These are phyloP conservation scores for Psilanteris sp. DNA, from an alignment of 1,140 invertebrate species.

Conservation along the genomic window DNA sequence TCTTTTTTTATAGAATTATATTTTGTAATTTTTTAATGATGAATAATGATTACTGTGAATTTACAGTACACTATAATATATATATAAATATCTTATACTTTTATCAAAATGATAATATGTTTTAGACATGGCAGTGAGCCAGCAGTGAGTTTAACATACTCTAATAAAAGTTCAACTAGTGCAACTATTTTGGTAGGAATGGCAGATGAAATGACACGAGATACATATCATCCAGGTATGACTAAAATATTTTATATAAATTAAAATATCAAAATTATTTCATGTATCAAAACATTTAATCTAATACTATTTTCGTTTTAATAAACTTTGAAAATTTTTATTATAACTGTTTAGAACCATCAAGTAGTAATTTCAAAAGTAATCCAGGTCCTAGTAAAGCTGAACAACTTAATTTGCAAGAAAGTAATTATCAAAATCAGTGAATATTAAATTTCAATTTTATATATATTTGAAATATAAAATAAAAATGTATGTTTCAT, in stretches of 20 bases:
- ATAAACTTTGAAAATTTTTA: too few relatives aligned
- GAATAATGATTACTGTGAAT: not conserved
- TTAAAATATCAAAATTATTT: too few relatives aligned
- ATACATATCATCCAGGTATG: constrained; percentile 72
- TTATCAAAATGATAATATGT: constrained; percentile 50
- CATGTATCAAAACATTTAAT: too few relatives aligned
- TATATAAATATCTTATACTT: too few relatives aligned
- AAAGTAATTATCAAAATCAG: constrained; percentile 43
- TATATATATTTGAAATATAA: too few relatives aligned
- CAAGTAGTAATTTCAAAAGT: constrained; percentile 36
- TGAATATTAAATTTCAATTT: too few relatives aligned
- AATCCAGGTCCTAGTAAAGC: constrained; percentile 50
- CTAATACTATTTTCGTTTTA: too few relatives aligned
- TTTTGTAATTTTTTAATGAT: too few relatives aligned
- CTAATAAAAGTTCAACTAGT: constrained; percentile 79
- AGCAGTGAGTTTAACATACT: constrained; percentile 81
- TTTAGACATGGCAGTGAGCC: constrained; percentile 82
- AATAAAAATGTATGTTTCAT: too few relatives aligned
- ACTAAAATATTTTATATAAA: too few relatives aligned
- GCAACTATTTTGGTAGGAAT: constrained; percentile 72
- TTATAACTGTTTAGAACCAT: constrained; percentile 57
- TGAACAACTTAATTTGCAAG: constrained; percentile 29
- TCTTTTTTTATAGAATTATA: too few relatives aligned
- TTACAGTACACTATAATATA: too few relatives aligned
- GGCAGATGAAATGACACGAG: constrained; percentile 78